Percentiles rank a stretch among this genome's conserved stretches.
phyloP scores from a whole-genome alignment of 2,888 invertebrate genomes.

The Copidosoma aretas region DNA sequence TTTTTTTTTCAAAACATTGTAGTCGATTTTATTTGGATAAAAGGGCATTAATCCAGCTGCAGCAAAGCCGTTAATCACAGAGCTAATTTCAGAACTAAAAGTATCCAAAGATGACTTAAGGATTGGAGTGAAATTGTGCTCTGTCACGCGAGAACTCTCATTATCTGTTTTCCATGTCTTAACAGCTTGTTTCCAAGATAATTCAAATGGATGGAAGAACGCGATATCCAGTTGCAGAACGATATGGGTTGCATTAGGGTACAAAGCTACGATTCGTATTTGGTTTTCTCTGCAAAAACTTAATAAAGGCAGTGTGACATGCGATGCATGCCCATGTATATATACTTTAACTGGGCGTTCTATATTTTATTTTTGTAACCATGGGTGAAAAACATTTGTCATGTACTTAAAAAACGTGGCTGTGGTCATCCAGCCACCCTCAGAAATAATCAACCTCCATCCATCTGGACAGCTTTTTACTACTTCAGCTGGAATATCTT shows the following conservation, averaged over 20 bases:
- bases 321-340: slow-evolving; percentile 59
- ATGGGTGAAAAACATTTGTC: slow-evolving; percentile 56
- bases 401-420: slow-evolving; percentile 59
- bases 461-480: slow-evolving; percentile 47
- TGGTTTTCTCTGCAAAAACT: slow-evolving; percentile 56
- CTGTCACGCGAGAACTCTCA: not conserved
- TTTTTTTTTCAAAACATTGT: slow-evolving; percentile 10
- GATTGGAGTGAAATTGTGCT: slow-evolving; percentile 6
- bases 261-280: slow-evolving; percentile 50
- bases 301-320: slow-evolving; percentile 55
- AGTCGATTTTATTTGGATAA: slow-evolving; percentile 11
- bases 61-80: slow-evolving; percentile 2
- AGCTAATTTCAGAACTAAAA: not conserved
- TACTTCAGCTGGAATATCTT: slow-evolving; percentile 46
- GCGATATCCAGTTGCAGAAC: slow-evolving; percentile 58
- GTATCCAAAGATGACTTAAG: slow-evolving; percentile 2
- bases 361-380: slow-evolving; percentile 53
- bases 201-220: slow-evolving; percentile 56
- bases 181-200: slow-evolving; percentile 47
- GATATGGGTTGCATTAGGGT: slow-evolving; percentile 58
- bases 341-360: slow-evolving; percentile 51
- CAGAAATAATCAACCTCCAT: slow-evolving; percentile 59
- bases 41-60: slow-evolving; percentile 12
- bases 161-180: not conserved
- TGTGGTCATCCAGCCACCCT: slow-evolving; percentile 61